Conservation (phyloP, 2,113 vertebrate species). For the Pontoporia blainvillei region DNA sequence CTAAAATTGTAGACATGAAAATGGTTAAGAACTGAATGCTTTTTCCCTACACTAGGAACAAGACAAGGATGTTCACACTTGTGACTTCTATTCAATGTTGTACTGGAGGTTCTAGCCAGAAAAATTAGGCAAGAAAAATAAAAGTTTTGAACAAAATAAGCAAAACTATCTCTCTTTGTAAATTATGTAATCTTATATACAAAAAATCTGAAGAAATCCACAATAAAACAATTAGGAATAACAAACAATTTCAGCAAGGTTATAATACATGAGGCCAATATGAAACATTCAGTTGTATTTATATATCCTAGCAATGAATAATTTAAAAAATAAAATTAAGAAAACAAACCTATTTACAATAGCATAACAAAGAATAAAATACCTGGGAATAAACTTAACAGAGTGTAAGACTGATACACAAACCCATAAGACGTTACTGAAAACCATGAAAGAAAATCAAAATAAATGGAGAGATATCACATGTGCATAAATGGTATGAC, state of each 20-base stretch:
- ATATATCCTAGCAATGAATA: background rate
- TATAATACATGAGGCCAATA: background rate
- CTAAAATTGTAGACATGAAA: background rate
- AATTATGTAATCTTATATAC: background rate
- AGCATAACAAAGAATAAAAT: background rate
- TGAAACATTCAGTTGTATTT: background rate
- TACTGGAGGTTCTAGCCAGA: background rate
- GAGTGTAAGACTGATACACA: too few species aligned
- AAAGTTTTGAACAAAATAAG: background rate
- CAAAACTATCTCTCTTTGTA: background rate
- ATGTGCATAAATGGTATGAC: background rate
- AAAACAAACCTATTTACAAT: background rate
- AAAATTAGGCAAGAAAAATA: background rate
- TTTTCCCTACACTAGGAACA: background rate
- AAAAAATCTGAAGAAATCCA: background rate
- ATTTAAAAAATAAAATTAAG: background rate
- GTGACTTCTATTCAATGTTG: background rate
- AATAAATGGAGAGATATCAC: background rate
- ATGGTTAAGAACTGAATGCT: background rate
- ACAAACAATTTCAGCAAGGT: background rate
- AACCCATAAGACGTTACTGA: background rate
- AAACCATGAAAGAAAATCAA: background rate
- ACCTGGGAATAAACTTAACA: background rate
- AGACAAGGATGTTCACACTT: background rate
- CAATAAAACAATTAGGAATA: background rate